Evolutionary conservation across 2,797 vertebrate genomes (phyloP).

Genomic region (Pantherophis alleghaniensis): DNA sequence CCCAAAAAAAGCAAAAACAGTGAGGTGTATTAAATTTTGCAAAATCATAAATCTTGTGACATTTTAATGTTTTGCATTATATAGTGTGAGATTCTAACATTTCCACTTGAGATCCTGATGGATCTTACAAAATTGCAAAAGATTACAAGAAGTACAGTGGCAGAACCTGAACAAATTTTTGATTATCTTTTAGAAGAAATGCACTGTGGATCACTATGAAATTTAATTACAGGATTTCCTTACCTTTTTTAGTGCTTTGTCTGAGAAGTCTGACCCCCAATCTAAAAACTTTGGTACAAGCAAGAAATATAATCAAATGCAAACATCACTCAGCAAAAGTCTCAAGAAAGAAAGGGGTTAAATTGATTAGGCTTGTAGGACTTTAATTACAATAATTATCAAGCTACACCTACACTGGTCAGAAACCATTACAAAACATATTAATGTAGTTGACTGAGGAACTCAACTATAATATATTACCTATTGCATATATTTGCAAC

Average conservation of each 20-base stretch:
- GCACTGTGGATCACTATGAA: background rate
- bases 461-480: conserved; percentile 47
- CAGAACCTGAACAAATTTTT: background rate
- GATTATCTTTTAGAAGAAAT: background rate
- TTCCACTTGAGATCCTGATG: background rate
- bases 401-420: conserved; percentile 62
- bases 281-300: conserved; percentile 37
- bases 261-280: conserved; percentile 38
- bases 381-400: conserved; percentile 70
- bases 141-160: background rate
- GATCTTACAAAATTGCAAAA: background rate
- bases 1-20: background rate
- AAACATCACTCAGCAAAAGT: conserved; percentile 63
- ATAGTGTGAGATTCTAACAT: background rate
- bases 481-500: conserved; percentile 36
- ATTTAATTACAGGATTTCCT: background rate
- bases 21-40: background rate
- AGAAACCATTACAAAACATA: conserved; percentile 65
- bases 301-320: conserved; percentile 32
- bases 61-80: background rate
- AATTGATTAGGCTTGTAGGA: conserved; percentile 60
- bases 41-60: background rate
- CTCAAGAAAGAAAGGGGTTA: conserved; percentile 60
- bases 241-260: conserved; percentile 2
- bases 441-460: conserved; percentile 63